Percentiles rank a stretch among this genome's conserved stretches.
phyloP scores from a whole-genome alignment of 2,888 invertebrate genomes.

The Thumatha senex region DNA sequence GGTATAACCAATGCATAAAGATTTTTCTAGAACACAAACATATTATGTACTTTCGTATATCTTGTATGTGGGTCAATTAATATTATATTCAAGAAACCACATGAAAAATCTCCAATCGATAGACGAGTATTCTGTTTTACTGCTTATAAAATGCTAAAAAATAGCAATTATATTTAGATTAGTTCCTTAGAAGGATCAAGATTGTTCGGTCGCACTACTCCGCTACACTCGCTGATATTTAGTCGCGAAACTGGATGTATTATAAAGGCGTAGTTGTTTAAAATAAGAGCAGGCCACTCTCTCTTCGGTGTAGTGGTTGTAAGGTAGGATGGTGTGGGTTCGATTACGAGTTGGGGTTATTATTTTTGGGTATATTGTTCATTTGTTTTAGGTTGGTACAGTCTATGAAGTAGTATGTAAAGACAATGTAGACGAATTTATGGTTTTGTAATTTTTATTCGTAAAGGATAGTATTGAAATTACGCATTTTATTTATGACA shows the following conservation, averaged over 20 bases:
- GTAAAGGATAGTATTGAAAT: too few relatives aligned
- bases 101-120: too few relatives aligned
- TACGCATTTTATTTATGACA: too few relatives aligned
- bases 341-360: slow-evolving; percentile 44
- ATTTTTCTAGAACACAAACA: too few relatives aligned
- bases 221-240: slow-evolving; percentile 83
- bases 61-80: too few relatives aligned
- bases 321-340: slow-evolving; percentile 39
- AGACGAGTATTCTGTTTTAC: too few relatives aligned
- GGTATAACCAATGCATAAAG: too few relatives aligned
- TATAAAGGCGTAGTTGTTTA: slow-evolving; percentile 83
- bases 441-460: not conserved
- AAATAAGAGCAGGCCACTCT: slow-evolving; percentile 73
- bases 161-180: slow-evolving; percentile 5
- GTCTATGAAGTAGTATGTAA: not conserved
- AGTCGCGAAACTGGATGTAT: slow-evolving; percentile 83
- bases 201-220: slow-evolving; percentile 40
- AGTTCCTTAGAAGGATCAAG: slow-evolving; percentile 57
- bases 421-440: not conserved
- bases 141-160: too few relatives aligned
- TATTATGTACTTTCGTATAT: too few relatives aligned
- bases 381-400: too few relatives aligned
- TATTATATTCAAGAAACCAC: too few relatives aligned
- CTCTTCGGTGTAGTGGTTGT: slow-evolving; percentile 38
- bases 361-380: too few relatives aligned